phyloP scores from a whole-genome alignment of 2,888 invertebrate genomes.

The Rhagonycha lutea region DNA sequence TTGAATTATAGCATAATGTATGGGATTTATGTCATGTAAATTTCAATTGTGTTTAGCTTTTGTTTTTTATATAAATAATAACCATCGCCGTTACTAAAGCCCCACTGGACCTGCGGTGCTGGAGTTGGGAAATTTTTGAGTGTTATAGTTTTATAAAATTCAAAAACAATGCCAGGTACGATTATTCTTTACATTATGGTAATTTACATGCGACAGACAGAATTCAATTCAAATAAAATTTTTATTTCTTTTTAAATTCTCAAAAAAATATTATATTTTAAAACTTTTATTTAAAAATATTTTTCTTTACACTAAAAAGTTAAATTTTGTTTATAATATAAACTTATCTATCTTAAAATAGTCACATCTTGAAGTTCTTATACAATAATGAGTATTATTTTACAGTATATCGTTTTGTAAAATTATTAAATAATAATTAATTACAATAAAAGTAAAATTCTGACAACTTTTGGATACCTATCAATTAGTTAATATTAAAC shows the following conservation, averaged over 20 bases:
- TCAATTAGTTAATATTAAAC: neutral
- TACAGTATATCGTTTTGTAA: slow-evolving; percentile 8
- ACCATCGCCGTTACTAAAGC: too few species aligned
- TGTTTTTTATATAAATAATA: too few species aligned
- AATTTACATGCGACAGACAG: too few species aligned
- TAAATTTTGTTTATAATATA: slow-evolving; percentile 11
- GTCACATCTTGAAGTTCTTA: slow-evolving; percentile 3
- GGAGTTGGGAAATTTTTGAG: too few species aligned
- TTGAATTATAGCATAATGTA: too few species aligned
- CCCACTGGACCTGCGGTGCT: too few species aligned
- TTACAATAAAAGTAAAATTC: slow-evolving; percentile 1
- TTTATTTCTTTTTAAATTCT: neutral
- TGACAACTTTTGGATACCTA: neutral
- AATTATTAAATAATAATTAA: slow-evolving; percentile 6
- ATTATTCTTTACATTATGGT: too few species aligned
- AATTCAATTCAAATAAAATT: too few species aligned
- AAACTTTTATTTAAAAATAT: slow-evolving; percentile 16
- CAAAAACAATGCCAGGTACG: too few species aligned
- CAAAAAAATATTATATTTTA: neutral
- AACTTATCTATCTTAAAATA: neutral
- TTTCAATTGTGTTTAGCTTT: too few species aligned
- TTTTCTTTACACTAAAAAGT: slow-evolving; percentile 4
- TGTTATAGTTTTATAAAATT: too few species aligned
- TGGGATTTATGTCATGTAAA: too few species aligned
- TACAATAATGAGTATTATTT: slow-evolving; percentile 20